Percentiles rank a stretch among this genome's conserved stretches.
These are phyloP conservation scores for Onthophagus sagittarius DNA, from an alignment of 2,888 invertebrate genomes.

Conservation along the genomic window DNA sequence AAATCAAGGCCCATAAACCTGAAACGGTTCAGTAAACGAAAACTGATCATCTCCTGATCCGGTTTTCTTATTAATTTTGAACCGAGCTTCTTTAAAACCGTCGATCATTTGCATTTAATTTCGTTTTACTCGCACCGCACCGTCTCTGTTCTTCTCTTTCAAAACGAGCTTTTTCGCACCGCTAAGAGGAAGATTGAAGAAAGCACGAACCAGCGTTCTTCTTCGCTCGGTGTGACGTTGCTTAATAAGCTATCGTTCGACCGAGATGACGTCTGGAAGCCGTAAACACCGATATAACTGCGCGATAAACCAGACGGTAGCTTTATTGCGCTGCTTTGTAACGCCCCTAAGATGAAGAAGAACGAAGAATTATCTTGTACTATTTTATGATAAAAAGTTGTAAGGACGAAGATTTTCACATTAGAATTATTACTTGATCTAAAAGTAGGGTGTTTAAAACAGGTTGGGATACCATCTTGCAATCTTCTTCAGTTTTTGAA, in stretches of 20 bases:
- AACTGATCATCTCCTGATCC: not conserved
- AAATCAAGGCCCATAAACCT: not conserved
- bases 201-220: not conserved
- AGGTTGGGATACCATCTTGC: no score
- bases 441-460: no score
- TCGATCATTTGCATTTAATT: not conserved
- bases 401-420: no score
- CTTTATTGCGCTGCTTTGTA: conserved; percentile 16
- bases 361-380: not conserved
- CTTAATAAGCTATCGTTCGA: not conserved
- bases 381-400: not conserved
- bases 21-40: not conserved
- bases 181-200: not conserved
- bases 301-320: conserved; percentile 22
- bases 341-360: not conserved
- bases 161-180: not conserved
- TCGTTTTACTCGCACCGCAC: not conserved
- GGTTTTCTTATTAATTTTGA: not conserved
- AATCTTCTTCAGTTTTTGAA: no score
- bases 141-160: not conserved
- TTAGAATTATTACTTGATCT: no score
- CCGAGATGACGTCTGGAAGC: conserved; percentile 11
- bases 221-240: not conserved
- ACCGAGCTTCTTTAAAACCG: not conserved
- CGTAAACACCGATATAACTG: conserved; percentile 22